Evolutionary conservation across 2,113 vertebrate genomes (phyloP).

Genomic region (Columba janthina): DNA sequence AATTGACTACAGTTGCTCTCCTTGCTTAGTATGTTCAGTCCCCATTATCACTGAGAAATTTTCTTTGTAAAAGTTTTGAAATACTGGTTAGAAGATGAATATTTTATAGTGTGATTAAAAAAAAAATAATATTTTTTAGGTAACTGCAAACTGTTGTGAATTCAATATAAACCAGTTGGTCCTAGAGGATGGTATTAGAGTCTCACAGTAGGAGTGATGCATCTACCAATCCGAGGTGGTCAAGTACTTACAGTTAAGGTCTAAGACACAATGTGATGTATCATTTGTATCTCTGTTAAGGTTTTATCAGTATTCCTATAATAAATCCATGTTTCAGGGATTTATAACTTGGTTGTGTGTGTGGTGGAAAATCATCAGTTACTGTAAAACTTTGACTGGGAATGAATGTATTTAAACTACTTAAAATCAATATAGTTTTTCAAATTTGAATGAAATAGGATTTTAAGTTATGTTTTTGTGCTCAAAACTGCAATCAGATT

Average conservation of each 20-base stretch:
- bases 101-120: not conserved
- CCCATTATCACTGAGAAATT: not conserved
- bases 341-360: conserved; percentile 41
- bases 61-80: not conserved
- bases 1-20: not conserved
- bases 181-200: conserved; percentile 20
- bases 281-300: conserved; percentile 59
- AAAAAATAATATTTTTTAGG: not conserved
- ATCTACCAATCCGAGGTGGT: not conserved
- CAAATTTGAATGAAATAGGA: conserved; percentile 30
- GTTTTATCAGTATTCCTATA: conserved; percentile 68
- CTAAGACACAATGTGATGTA: conserved; percentile 28
- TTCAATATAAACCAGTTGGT: conserved; percentile 20
- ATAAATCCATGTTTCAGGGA: conserved; percentile 68
- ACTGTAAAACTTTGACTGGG: conserved; percentile 55
- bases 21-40: not conserved
- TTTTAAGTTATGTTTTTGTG: not conserved
- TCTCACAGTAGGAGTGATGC: conserved; percentile 30
- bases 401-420: conserved; percentile 56
- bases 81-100: not conserved
- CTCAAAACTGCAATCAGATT: conserved; percentile 7
- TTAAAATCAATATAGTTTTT: conserved; percentile 43
- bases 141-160: not conserved
- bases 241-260: conserved; percentile 23
- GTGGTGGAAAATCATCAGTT: conserved; percentile 37